Evolutionary conservation across 2,797 vertebrate genomes (phyloP).

Genomic region (Harpagifer antarcticus): DNA sequence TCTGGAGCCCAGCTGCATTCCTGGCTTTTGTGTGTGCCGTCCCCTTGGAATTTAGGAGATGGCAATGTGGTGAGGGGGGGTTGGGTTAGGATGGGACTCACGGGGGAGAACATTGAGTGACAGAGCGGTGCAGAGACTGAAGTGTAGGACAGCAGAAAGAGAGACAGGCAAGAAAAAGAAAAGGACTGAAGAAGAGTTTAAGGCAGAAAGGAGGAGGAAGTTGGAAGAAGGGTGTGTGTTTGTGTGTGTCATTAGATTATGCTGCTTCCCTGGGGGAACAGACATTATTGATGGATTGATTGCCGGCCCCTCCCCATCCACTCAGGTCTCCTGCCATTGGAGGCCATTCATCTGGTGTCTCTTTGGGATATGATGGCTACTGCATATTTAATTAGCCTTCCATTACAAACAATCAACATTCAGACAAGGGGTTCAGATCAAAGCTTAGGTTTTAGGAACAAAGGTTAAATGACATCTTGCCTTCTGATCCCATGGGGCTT

Average conservation of each 20-base stretch:
- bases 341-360: constrained; percentile 73
- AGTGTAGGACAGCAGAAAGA: constrained; percentile 38
- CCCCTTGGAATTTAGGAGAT: constrained; percentile 72
- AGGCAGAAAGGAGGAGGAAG: constrained; percentile 58
- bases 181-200: constrained; percentile 44
- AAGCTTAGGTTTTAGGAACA: constrained; percentile 36
- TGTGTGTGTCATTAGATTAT: constrained; percentile 78
- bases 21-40: constrained; percentile 66
- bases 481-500: constrained; percentile 21
- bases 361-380: constrained; percentile 68
- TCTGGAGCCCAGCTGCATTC: constrained; percentile 69
- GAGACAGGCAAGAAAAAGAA: constrained; percentile 29
- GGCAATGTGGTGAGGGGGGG: constrained; percentile 29
- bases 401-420: constrained; percentile 64
- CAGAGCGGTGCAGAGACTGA: constrained; percentile 34
- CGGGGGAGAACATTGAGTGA: constrained; percentile 47
- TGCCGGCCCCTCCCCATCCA: constrained; percentile 74
- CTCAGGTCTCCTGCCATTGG: constrained; percentile 66
- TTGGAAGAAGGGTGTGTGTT: constrained; percentile 54
- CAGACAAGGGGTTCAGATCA: constrained; percentile 37
- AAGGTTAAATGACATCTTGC: constrained; percentile 46
- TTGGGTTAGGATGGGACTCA: constrained; percentile 29
- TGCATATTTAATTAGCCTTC: constrained; percentile 78
- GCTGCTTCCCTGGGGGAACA: constrained; percentile 66
- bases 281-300: constrained; percentile 83